These are phyloP conservation scores for Drosophila triauraria DNA, from an alignment of 1,140 invertebrate species.

Conservation along the genomic window DNA sequence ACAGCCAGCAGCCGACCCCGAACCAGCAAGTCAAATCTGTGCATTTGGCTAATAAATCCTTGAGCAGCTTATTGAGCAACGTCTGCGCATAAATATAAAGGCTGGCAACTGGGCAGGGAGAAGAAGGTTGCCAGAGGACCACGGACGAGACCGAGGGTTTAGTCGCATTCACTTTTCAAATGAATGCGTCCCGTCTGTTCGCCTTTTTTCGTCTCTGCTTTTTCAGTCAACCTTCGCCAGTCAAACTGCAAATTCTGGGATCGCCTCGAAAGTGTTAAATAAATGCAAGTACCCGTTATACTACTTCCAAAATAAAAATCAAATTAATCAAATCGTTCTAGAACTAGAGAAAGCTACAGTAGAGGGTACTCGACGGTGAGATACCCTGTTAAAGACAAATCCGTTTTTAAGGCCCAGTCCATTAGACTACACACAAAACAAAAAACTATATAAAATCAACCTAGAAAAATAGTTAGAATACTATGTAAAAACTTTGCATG, in stretches of 20 bases:
- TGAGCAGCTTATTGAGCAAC: slow-evolving; percentile 84
- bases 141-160: slow-evolving; percentile 5
- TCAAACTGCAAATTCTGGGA: slow-evolving; percentile 36
- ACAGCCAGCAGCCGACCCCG: slow-evolving; percentile 15
- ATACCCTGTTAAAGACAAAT: too few species aligned
- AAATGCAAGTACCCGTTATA: slow-evolving; percentile 20
- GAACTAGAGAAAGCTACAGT: not conserved
- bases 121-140: slow-evolving; percentile 1
- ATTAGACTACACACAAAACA: too few species aligned
- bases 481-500: too few species aligned
- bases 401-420: too few species aligned
- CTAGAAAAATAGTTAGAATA: too few species aligned
- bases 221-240: slow-evolving; percentile 1
- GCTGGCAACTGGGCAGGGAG: slow-evolving; percentile 55
- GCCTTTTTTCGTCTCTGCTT: not conserved
- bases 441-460: too few species aligned
- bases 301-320: not conserved
- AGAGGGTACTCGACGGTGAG: too few species aligned
- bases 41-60: slow-evolving; percentile 85
- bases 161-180: slow-evolving; percentile 67
- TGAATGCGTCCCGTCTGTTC: slow-evolving; percentile 37
- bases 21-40: slow-evolving; percentile 79
- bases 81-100: slow-evolving; percentile 83
- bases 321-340: not conserved
- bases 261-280: slow-evolving; percentile 68